phyloP scores from a whole-genome alignment of 2,797 vertebrate genomes.

The Lemur catta region DNA sequence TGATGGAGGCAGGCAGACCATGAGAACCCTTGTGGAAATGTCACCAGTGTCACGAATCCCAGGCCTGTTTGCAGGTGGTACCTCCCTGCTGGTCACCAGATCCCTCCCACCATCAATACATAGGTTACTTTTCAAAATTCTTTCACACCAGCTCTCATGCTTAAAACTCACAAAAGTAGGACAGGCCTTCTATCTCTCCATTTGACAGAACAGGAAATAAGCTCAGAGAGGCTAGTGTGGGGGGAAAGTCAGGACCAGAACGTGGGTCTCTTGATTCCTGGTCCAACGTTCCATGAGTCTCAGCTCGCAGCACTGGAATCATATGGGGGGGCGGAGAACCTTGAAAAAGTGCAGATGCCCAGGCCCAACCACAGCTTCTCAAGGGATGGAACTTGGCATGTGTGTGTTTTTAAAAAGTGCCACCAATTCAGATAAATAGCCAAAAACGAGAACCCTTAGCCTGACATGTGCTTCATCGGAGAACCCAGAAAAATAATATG shows the following conservation, averaged over 20 bases:
- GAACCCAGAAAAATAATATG: background rate
- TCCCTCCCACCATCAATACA: background rate
- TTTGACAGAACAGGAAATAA: background rate
- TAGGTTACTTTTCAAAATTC: background rate
- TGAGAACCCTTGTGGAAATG: slow-evolving; percentile 17
- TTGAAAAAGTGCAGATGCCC: background rate
- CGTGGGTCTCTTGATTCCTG: background rate
- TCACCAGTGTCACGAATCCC: background rate
- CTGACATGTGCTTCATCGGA: background rate
- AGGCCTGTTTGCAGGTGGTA: slow-evolving; percentile 21
- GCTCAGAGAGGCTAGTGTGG: background rate
- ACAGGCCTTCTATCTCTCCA: background rate
- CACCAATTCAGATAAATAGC: background rate
- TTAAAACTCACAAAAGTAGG: slow-evolving; percentile 19
- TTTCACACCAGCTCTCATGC: background rate
- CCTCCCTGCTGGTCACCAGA: background rate
- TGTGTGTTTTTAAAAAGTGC: background rate
- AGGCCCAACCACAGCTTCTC: background rate
- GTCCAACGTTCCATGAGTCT: background rate
- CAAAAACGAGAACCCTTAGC: background rate
- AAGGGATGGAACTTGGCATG: background rate
- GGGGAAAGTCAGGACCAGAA: background rate
- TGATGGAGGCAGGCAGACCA: slow-evolving; percentile 41
- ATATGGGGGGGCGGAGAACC: background rate
- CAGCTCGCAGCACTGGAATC: background rate